Percentiles rank a stretch among this genome's conserved stretches.
These are phyloP conservation scores for Sialis fuliginosa DNA, from an alignment of 2,888 invertebrate genomes.

Conservation along the genomic window DNA sequence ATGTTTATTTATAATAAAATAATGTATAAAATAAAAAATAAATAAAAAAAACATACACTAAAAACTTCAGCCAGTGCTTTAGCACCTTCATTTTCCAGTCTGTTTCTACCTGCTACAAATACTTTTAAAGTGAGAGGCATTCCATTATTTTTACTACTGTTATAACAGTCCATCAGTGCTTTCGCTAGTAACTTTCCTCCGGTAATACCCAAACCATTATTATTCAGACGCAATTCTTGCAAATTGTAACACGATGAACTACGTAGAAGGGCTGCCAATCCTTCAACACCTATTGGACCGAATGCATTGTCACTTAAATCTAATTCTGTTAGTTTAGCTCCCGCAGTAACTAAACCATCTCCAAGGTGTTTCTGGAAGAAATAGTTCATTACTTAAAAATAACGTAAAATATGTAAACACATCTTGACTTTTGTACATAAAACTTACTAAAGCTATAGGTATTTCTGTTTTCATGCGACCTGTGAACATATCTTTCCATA, in stretches of 20 bases:
- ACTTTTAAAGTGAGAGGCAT: slow-evolving; percentile 56
- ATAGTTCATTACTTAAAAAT: neutral
- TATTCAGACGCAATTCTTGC: slow-evolving; percentile 70
- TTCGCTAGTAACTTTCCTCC: slow-evolving; percentile 72
- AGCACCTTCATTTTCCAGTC: slow-evolving; percentile 89
- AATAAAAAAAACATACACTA: slow-evolving; percentile 30
- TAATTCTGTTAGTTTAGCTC: slow-evolving; percentile 61
- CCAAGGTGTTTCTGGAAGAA: slow-evolving; percentile 44
- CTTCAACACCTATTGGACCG: slow-evolving; percentile 86
- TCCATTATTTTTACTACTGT: slow-evolving; percentile 43
- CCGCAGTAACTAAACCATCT: slow-evolving; percentile 61
- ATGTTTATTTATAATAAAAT: slow-evolving; percentile 1
- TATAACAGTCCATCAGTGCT: slow-evolving; percentile 52
- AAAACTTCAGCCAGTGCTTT: slow-evolving; percentile 71
- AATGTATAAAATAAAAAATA: slow-evolving; percentile 5
- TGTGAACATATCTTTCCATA: slow-evolving; percentile 96
- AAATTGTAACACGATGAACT: slow-evolving; percentile 74
- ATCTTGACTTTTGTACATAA: neutral
- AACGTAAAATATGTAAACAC: neutral
- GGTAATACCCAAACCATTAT: slow-evolving; percentile 84
- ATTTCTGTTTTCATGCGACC: slow-evolving; percentile 90
- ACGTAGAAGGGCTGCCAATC: slow-evolving; percentile 62
- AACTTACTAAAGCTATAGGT: slow-evolving; percentile 64
- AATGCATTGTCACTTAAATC: slow-evolving; percentile 96
- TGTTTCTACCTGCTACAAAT: slow-evolving; percentile 84